Base-by-base conservation (phyloP, 2,113 vertebrate genomes). In the Perognathus longimembris region DNA sequence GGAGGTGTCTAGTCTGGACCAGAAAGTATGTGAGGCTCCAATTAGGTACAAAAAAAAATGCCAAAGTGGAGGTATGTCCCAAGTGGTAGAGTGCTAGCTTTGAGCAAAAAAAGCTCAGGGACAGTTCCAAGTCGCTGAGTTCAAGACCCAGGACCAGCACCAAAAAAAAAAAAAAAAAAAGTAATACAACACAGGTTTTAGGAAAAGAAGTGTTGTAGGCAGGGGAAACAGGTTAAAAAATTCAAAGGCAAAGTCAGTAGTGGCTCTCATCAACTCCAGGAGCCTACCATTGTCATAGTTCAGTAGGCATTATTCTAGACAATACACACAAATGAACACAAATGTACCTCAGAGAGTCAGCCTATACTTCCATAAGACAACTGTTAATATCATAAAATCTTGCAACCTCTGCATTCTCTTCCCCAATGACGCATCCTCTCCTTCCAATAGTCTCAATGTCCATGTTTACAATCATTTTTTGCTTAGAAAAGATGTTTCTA, bases 401-500 rank as follows among this genome's bases (percentile, higher is more conserved):
- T 57, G 2, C 24, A 34, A 40, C 12, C 12, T 83, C 77, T 59
- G 5, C 32, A 50, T 61, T 61, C 12, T 57, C 64, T 78, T 36
- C 36, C 24, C 28, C 20, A 63, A 54, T 10, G 2, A 21, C 20
- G 26, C 26, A 34, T 81, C 28, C 22, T 80, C 40, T 63, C 24
- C 20, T 94, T 59, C 26, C n/a, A 69, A 4, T 3, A 66, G 21
- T 22, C 40, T 85, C 4, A 7, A 59, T 50, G 45, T 67, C 28
- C 8, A 40, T 40, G 32, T 76, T 63, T 66, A 92, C 22, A 92
- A 78, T 78, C 12, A 82, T 32, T 77, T 86, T 81, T 82, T 38
- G 40, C 34, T 71, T 67, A 64, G 66, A 81, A 59, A 88, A 83
- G 70, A 69, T 17, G 73, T 24, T 88, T 93, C 61, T 71, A 83